These are phyloP conservation scores for Mamestra configurata DNA, from an alignment of 1,140 invertebrate genomes.

Conservation along the genomic window DNA sequence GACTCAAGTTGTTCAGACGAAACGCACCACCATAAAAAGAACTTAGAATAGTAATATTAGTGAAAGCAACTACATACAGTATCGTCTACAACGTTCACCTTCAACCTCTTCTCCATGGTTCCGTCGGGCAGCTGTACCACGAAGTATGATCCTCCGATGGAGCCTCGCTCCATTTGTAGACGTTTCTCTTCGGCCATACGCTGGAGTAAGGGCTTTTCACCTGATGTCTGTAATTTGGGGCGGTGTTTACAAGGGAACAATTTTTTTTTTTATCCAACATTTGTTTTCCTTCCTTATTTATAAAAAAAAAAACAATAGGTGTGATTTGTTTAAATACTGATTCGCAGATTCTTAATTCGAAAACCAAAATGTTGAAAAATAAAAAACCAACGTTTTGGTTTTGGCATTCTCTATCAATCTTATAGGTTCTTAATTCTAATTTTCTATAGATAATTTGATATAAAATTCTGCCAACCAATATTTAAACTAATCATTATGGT, in stretches of 20 bases:
- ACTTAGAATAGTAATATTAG: slow-evolving; percentile 39
- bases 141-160: slow-evolving; percentile 96
- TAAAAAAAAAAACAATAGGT: too few relatives aligned
- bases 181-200: slow-evolving; percentile 97
- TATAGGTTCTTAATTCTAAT: too few relatives aligned
- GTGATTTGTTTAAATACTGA: too few relatives aligned
- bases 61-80: slow-evolving; percentile 47
- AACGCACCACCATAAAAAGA: slow-evolving; percentile 25
- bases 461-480: too few relatives aligned
- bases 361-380: too few relatives aligned
- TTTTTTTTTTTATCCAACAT: too few relatives aligned
- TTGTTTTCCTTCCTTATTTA: too few relatives aligned
- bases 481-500: too few relatives aligned
- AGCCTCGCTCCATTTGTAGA: slow-evolving; percentile 95
- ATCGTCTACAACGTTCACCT: slow-evolving; percentile 85
- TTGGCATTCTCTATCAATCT: too few relatives aligned
- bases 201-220: slow-evolving; percentile 93
- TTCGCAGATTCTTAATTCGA: too few relatives aligned
- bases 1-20: neutral
- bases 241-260: neutral
- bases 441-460: too few relatives aligned
- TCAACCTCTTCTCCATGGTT: slow-evolving; percentile 95
- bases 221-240: slow-evolving; percentile 81
- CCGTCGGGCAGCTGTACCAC: slow-evolving; percentile 96
- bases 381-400: too few relatives aligned